phyloP scores from a whole-genome alignment of 2,888 invertebrate genomes.

The Xestoiulus laeticollis region DNA sequence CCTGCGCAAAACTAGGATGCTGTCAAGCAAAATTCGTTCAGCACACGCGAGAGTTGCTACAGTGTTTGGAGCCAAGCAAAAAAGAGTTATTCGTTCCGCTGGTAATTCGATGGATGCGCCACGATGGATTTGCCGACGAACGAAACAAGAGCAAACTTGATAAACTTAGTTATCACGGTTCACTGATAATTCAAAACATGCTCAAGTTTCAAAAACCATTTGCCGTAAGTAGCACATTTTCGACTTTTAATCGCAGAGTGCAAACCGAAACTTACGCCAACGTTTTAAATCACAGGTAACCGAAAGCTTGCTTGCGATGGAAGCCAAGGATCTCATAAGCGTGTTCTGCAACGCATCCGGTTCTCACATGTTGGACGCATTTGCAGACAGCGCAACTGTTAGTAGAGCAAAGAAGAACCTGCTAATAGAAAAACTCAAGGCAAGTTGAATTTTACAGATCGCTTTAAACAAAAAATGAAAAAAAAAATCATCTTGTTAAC shows the following conservation, averaged over 20 bases:
- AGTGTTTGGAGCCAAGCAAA: not conserved
- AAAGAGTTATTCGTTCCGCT: conserved; percentile 36
- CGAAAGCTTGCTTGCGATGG: conserved; percentile 22
- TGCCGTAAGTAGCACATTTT: not conserved
- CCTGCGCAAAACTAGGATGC: not conserved
- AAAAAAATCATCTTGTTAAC: too few relatives aligned
- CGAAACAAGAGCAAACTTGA: not conserved
- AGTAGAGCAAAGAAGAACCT: not conserved
- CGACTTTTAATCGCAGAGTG: not conserved
- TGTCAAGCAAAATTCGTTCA: conserved; percentile 6
- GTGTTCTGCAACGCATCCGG: conserved; percentile 24
- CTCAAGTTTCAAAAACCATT: conserved; percentile 31
- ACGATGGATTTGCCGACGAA: not conserved
- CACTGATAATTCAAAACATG: conserved; percentile 6
- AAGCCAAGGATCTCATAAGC: not conserved
- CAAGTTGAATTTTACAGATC: not conserved
- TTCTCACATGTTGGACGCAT: conserved; percentile 40
- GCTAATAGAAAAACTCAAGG: not conserved
- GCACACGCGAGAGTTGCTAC: not conserved
- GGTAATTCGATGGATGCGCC: not conserved
- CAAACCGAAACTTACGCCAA: not conserved
- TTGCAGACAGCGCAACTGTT: not conserved
- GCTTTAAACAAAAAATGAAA: not conserved
- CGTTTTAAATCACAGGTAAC: conserved; percentile 4
- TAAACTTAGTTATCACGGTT: not conserved